Conservation (phyloP, 2,797 vertebrate genomes). For the Odontamblyopus lacepedii region DNA sequence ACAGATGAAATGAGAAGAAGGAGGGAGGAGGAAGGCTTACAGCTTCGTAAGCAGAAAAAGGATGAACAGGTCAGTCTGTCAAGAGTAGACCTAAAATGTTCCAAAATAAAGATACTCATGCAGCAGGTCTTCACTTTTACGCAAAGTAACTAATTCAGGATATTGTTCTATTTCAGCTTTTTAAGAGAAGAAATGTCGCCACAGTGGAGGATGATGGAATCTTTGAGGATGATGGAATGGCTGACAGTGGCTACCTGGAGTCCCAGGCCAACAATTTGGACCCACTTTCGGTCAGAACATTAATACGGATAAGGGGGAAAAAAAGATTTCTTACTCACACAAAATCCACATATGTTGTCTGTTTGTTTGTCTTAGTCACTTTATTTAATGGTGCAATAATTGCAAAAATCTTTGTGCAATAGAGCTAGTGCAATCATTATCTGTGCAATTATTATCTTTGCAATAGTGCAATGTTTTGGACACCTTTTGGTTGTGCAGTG, state of each 20-base stretch:
- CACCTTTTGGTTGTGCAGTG: too few species aligned
- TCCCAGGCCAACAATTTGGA: conserved; percentile 97
- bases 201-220: conserved; percentile 87
- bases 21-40: conserved; percentile 95
- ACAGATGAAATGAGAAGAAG: conserved; percentile 96
- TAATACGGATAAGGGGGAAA: background rate
- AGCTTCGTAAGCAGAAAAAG: conserved; percentile 95
- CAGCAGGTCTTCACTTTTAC: background rate
- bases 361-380: background rate
- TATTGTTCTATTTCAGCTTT: conserved; percentile 78
- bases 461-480: too few species aligned
- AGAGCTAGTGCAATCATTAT: too few species aligned
- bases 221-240: conserved; percentile 94
- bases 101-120: background rate
- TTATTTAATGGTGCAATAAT: too few species aligned
- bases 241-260: conserved; percentile 93
- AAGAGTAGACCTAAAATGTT: background rate
- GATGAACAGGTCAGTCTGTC: conserved; percentile 88
- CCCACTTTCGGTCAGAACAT: conserved; percentile 83
- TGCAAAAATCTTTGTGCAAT: too few species aligned
- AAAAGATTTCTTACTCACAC: background rate
- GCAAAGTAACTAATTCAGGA: background rate
- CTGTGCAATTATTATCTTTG: too few species aligned
- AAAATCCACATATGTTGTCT: conserved; percentile 7
- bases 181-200: conserved; percentile 96